Percentiles rank a stretch among this genome's conserved stretches.
phyloP scores from a whole-genome alignment of 2,113 vertebrate genomes.

The Nycticebus coucang region DNA sequence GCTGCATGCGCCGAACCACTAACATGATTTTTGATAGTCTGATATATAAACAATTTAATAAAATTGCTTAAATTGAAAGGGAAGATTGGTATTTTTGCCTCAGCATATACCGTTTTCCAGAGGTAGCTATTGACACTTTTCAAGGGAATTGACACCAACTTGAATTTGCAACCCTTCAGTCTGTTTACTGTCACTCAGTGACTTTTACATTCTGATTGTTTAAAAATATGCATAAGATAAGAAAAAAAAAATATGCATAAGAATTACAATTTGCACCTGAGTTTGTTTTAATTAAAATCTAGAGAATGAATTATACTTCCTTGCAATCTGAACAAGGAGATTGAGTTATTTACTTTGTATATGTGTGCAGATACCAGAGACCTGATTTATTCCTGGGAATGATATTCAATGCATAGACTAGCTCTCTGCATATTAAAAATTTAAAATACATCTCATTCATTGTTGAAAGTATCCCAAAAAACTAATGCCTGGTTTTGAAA shows the following conservation, averaged over 20 bases:
- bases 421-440: conserved; percentile 44
- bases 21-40: neutral
- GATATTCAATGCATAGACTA: conserved; percentile 29
- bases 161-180: conserved; percentile 15
- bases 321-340: conserved; percentile 17
- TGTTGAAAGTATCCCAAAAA: conserved; percentile 31
- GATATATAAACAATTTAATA: neutral
- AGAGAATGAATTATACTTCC: conserved; percentile 34
- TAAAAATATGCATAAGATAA: conserved; percentile 15
- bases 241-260: conserved; percentile 17
- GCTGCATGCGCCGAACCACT: neutral
- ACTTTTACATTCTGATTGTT: conserved; percentile 45
- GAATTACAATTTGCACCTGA: neutral
- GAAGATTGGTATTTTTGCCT: neutral
- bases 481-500: conserved; percentile 50
- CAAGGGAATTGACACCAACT: neutral
- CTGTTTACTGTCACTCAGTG: neutral
- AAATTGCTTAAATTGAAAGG: neutral
- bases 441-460: conserved; percentile 41
- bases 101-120: neutral
- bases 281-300: conserved; percentile 56
- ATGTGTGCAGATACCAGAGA: neutral
- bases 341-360: conserved; percentile 35
- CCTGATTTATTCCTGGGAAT: conserved; percentile 49
- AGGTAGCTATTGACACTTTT: neutral